Evolutionary conservation across 2,888 invertebrate species (phyloP), one percentile per base, ranked within the genome.

Genomic region (Stenodera caucasica): DNA sequence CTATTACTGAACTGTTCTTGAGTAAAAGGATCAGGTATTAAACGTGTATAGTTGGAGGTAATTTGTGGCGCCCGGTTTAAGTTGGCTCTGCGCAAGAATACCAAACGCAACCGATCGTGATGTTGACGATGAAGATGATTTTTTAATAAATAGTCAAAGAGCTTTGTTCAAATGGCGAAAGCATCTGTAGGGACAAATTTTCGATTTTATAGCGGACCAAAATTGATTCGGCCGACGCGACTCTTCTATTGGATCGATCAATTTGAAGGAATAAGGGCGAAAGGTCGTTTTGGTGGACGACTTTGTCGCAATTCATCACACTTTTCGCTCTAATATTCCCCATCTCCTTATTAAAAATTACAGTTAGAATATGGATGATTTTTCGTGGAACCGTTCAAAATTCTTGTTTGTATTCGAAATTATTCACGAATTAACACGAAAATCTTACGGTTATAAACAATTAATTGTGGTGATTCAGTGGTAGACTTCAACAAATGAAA

Each of bases 1-100:
- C 64, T 45, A 21, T 21, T 5, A n/a, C 45, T 23, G 23, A 23
- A 45, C 65, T 67, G 61, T 67, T 68, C 68, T 67, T 71, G 63
- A 53, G 65, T 62, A 52, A 53, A 64, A 71, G 69, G 63, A 60
- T 58, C 51, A 54, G 56, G 57, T 58, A 53, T 53, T 52, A 29
- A 61, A 55, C 29, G 49, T 55, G 58, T 58, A 53, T 45, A 57
- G 63, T 57, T 57, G 53, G 60, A 63, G 57, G 59, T 55, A 55
- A 51, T 59, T 63, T 63, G 37, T 59, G 62, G 62, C 62, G 62
- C 62, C 58, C 62, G 56, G 33, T 45, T 45, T 62, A 51, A 54
- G 40, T 53, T 52, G 62, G 53, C 49, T 59, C 56, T 45, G 15
- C 55, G 52, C 61, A 53, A 61, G 55, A 57, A 55, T 55, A 23